phyloP scores from a whole-genome alignment of 2,113 vertebrate species.

The Nanger granti region DNA sequence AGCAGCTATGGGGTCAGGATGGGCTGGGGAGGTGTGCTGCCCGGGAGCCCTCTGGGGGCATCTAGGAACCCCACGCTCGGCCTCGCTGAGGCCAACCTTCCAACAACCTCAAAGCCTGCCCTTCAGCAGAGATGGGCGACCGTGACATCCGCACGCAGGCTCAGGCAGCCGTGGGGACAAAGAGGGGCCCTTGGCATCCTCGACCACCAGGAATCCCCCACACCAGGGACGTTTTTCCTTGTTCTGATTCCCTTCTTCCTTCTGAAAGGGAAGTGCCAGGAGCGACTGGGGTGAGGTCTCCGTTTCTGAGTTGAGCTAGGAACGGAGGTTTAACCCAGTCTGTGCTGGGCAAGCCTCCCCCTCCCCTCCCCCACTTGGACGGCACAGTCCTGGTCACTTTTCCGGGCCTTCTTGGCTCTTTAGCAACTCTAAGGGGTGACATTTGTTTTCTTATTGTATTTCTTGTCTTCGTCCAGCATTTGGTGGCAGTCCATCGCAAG shows the following conservation, averaged over 20 bases:
- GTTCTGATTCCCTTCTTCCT: background rate
- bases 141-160: accelerated
- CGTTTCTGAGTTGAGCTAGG: background rate
- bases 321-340: accelerated
- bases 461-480: background rate
- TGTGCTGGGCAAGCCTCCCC: accelerated
- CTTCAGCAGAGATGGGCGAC: accelerated
- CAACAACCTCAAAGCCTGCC: accelerated
- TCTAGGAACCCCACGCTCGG: accelerated
- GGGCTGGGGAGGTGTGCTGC: background rate
- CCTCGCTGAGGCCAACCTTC: background rate
- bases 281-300: background rate
- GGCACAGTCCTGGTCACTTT: background rate
- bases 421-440: background rate
- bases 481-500: background rate
- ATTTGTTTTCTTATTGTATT: background rate
- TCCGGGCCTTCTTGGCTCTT: background rate
- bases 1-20: background rate
- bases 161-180: accelerated
- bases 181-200: background rate
- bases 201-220: accelerated
- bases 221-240: accelerated
- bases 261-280: background rate
- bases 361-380: background rate
- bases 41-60: background rate